These are phyloP conservation scores for Danionella dracula DNA, from an alignment of 2,797 vertebrate genomes.

Conservation along the genomic window DNA sequence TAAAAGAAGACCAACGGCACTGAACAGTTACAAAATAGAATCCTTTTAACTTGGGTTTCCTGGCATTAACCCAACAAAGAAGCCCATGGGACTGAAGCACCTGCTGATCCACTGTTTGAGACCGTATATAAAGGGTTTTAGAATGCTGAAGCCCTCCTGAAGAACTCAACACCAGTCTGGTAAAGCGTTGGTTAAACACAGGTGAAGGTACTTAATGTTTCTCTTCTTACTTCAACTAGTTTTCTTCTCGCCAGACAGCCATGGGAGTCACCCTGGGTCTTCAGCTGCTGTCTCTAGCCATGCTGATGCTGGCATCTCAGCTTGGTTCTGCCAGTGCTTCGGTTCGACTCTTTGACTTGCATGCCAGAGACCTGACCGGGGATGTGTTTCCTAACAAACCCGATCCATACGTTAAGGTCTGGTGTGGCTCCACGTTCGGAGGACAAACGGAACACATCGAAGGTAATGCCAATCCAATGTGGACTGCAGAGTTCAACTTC, in stretches of 20 bases:
- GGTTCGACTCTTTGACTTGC: not conserved
- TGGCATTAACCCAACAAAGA: too few relatives aligned
- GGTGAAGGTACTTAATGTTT: not conserved
- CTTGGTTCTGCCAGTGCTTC: not conserved
- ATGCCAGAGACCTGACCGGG: not conserved
- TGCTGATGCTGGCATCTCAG: not conserved
- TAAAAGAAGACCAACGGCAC: too few relatives aligned
- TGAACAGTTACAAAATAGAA: too few relatives aligned
- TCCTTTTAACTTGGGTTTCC: too few relatives aligned
- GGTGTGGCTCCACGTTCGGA: not conserved
- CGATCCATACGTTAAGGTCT: slow-evolving; percentile 41
- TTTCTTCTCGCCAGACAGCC: not conserved
- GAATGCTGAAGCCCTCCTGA: too few relatives aligned
- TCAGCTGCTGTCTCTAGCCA: not conserved
- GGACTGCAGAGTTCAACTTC: slow-evolving; percentile 45
- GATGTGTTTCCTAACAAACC: not conserved
- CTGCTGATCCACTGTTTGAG: not conserved
- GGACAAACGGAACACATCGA: slow-evolving; percentile 39
- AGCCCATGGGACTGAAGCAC: not conserved
- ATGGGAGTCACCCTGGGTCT: not conserved
- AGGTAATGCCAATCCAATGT: slow-evolving; percentile 35
- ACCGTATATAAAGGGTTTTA: not conserved
- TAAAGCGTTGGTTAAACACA: not conserved
- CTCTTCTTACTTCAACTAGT: not conserved
- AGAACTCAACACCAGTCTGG: not conserved